Percentiles rank a stretch among this genome's conserved stretches.
phyloP scores from a whole-genome alignment of 2,113 vertebrate species.

The Egretta garzetta region DNA sequence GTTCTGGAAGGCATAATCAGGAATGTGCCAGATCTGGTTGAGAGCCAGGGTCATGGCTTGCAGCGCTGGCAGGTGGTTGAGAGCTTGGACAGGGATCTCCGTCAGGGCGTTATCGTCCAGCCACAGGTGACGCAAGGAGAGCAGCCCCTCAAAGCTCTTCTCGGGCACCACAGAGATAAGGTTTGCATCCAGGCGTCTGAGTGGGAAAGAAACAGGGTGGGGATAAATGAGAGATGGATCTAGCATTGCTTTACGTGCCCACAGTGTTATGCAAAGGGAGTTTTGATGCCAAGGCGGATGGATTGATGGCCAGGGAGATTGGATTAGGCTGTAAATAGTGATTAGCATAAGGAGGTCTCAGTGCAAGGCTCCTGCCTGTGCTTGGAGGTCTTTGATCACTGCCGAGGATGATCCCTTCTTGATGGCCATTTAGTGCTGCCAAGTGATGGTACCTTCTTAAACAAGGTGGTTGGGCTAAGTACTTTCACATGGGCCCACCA shows the following conservation, averaged over 20 bases:
- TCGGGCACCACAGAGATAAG: slow-evolving; percentile 89
- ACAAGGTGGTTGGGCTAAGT: neutral
- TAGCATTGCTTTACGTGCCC: neutral
- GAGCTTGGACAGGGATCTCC: slow-evolving; percentile 88
- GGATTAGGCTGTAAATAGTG: neutral
- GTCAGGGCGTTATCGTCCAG: slow-evolving; percentile 91
- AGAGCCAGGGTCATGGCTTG: slow-evolving; percentile 97
- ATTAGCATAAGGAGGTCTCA: neutral
- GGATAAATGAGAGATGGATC: neutral
- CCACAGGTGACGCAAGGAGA: slow-evolving; percentile 92
- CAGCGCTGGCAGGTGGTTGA: slow-evolving; percentile 84
- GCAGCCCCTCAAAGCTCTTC: slow-evolving; percentile 86
- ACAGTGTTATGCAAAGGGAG: neutral
- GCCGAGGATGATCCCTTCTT: neutral
- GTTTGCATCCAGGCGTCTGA: slow-evolving; percentile 94
- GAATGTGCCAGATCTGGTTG: slow-evolving; percentile 90
- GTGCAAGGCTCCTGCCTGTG: neutral
- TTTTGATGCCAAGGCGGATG: neutral
- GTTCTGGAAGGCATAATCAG: slow-evolving; percentile 91
- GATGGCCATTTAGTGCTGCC: neutral
- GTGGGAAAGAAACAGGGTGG: slow-evolving; percentile 37
- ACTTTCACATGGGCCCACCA: rapidly evolving
- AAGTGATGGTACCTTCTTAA: neutral
- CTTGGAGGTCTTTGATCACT: neutral
- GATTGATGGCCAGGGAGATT: neutral